Base-by-base conservation (phyloP, 1,140 invertebrate genomes). In the Charaxes varanes region DNA sequence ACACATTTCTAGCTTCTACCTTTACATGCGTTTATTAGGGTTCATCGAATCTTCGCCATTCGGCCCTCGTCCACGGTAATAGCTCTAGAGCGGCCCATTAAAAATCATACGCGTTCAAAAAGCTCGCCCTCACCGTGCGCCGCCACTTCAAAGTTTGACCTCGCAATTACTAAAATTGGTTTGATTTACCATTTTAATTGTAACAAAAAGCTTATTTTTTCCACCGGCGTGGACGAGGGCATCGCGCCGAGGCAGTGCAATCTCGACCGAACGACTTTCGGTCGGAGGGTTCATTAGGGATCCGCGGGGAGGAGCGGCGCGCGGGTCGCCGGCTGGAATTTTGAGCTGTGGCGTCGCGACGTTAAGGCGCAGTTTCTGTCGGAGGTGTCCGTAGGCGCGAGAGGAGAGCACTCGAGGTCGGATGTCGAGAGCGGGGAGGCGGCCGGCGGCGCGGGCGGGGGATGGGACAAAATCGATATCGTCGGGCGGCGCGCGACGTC, bases 151-250 rank as follows among this genome's bases (percentile, higher is more conserved):
- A 79, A 76, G 69, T 82, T 78, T 76, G 78, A 78, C 74, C 78
- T 78, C 71, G 78, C 78, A 82, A 80, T 82, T 82, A 82, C 73
- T 80, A 77, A 79, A 82, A 80, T 82, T 82, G 76, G 74, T 82
- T 82, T 79, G 78, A 82, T 82, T 79, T 82, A 80, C 69, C 78
- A 79, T 78, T 82, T 82, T 77, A 82, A 82, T 80, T 79, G 78
- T 82, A 77, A 80, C 74, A 79, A 79, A 82, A 82, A 82, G 73
- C 74, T 77, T 77, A 78, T 79, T 80, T 82, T 82, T 79, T 73
- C 65, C 56, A 70, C 49, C 59, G 55, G 56, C 51, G 53, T 59
- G 69, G 59, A 60, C 59, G 64, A 52, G 42, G 52, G 52, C 53
- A 53, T 57, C 49, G 51, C 46, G 22, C 27, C 31, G 55, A 37